Conservation (phyloP, 2,113 vertebrate species). For the Rhinoderma darwinii region DNA sequence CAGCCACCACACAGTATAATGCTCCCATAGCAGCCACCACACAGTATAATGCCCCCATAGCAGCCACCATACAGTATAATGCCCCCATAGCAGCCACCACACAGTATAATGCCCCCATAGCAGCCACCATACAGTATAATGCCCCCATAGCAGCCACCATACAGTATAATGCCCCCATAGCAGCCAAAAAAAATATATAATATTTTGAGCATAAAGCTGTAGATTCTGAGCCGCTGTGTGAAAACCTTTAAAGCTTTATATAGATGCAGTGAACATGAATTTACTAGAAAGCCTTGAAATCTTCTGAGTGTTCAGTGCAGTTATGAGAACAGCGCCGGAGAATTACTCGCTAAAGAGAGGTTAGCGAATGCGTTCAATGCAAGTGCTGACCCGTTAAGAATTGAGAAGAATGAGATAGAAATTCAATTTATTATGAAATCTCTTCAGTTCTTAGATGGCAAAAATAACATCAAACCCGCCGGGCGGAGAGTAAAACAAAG, state of each 20-base stretch:
- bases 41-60: too few species aligned
- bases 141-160: too few species aligned
- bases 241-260: neutral
- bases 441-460: slow-evolving; percentile 36
- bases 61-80: too few species aligned
- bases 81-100: too few species aligned
- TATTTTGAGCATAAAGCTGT: too few species aligned
- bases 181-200: too few species aligned
- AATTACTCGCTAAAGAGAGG: slow-evolving; percentile 42
- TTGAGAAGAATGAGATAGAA: slow-evolving; percentile 57
- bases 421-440: slow-evolving; percentile 56
- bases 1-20: too few species aligned
- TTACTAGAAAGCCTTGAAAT: slow-evolving; percentile 2
- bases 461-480: slow-evolving; percentile 21
- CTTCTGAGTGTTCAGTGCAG: neutral
- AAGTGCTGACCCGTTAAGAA: slow-evolving; percentile 50
- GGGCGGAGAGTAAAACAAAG: neutral
- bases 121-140: too few species aligned
- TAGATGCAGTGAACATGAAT: neutral
- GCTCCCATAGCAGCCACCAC: too few species aligned
- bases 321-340: slow-evolving; percentile 26
- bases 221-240: neutral
- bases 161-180: too few species aligned
- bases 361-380: neutral
- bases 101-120: too few species aligned